Conservation (phyloP, 2,113 vertebrate species). For the Eurystomus gularis region DNA sequence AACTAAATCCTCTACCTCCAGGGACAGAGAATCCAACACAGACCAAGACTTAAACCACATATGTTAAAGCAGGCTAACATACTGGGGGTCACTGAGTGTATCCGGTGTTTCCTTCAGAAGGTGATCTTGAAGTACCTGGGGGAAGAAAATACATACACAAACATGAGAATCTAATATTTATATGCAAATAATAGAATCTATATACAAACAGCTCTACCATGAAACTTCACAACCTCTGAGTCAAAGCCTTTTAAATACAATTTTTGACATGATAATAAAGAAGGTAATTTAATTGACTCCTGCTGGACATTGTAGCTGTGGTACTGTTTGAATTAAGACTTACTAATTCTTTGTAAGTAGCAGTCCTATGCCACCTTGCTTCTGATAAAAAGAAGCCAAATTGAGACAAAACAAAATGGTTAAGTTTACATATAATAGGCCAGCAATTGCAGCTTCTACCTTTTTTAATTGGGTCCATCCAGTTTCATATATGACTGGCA, state of each 20-base stretch:
- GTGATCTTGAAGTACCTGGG: constrained; percentile 90
- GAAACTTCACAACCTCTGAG: background rate
- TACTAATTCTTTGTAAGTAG: background rate
- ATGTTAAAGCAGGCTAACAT: constrained; percentile 35
- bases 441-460: background rate
- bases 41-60: background rate
- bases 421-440: background rate
- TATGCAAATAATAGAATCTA: background rate
- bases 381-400: background rate
- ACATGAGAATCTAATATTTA: background rate
- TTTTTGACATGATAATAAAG: background rate
- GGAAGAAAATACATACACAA: background rate
- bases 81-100: constrained; percentile 94
- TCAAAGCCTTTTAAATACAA: background rate
- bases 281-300: background rate
- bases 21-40: background rate
- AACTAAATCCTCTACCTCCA: background rate
- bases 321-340: background rate
- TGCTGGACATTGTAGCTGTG: background rate
- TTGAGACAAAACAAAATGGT: background rate
- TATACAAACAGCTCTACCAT: background rate
- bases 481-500: background rate
- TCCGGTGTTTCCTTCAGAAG: constrained; percentile 92
- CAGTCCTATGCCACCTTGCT: background rate
- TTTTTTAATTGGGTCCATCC: background rate